Evolutionary conservation across 37 sponge, comb jelly and placozoan genomes (phyloP), one percentile per base, ranked within the genome.

Genomic region (Hexactinellida sp.): DNA sequence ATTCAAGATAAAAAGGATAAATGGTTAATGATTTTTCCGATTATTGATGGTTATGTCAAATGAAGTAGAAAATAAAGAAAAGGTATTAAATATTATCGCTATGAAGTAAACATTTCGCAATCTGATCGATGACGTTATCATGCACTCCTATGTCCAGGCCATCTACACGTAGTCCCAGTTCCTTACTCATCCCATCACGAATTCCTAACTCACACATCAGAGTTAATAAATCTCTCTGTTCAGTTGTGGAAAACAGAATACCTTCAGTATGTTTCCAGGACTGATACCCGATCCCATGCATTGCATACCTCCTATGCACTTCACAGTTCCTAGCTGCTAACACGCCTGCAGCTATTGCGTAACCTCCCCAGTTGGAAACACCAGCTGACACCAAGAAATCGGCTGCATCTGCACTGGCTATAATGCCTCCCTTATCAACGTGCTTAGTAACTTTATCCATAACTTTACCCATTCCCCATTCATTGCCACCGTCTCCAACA

Each of bases 401-500:
- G 25, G 90, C 37, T 0, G 90, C 10, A 0, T 87, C 88, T 1
- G 24, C 83, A 76, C 90, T 89, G 0, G 89, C 94, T 9, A 92
- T 94, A 34, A 7, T 36, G 24, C 38, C 85, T 10, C 93, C 93
- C n/a, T 38, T 16, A 0, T 54, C 36, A 19, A 94, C 88, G 35
- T 87, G 39, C 54, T 84, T 10, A 35, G n/a, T 76, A 7, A 91
- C 91, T 32, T 71, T 32, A 0, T 89, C 84, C 24, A 38, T 28
- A 0, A 94, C 89, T 85, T 93, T 93, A 0, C 94, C 97, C 90
- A 97, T 88, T 0, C 97, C 97, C 19, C 94, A 55, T 84, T 97
- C 97, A 88, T 97, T 97, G 5, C 97, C 97, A 19, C 97, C 93
- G 84, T 97, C 97, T 10, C 97, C 97, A 24, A 97, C 88, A 3